Base-by-base conservation (phyloP, 2,797 vertebrate species). In the Mormyrus proboscirostris region DNA sequence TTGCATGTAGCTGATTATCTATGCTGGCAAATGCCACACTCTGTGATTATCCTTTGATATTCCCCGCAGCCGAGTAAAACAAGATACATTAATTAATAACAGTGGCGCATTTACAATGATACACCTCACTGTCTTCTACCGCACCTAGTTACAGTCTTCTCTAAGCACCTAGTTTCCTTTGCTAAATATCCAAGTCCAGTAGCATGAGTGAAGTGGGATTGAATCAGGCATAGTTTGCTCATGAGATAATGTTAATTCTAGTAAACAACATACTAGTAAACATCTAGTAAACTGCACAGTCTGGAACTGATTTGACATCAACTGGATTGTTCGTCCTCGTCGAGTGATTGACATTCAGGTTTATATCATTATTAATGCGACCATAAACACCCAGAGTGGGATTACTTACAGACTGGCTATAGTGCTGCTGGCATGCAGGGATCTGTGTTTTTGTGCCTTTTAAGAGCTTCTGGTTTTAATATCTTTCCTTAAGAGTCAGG, bases 391-490 rank as follows among this genome's bases (percentile, higher is more conserved):
- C 82, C 88, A 12, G 82, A 90, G 92, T 90, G 91, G 89, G 89
- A 92, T 89, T 90, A 92, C 90, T 79, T 89, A 91, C 92, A 93
- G 91, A 90, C 89, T 91, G 89, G 89, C 89, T 92, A 38, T 79
- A 93, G 89, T 90, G 91, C 91, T 83, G 91, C 91, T 92, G 90
- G 89, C 89, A 83, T 76, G 51, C 53, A 92, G 89, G 90, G 87
- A 89, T 91, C 90, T 88, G 91, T 49, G 73, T 88, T 88, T 79
- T 76, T 73, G 88, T n/a, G 88, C 41, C 6, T 91, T 93, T 84
- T 92, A 91, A 94, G 89, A 88, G 92, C 88, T 87, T 93, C 88
- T 90, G 92, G 88, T 91, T 94, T 93, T 94, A 92, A 91, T 92
- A 90, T n/a, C 62, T 88, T 38, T 83, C 92, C 83, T 88, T 89